Percentiles rank a stretch among this genome's conserved stretches.
Evolutionary conservation across 2,797 vertebrate species (phyloP).

Genomic region (Pangasius mekongensis): DNA sequence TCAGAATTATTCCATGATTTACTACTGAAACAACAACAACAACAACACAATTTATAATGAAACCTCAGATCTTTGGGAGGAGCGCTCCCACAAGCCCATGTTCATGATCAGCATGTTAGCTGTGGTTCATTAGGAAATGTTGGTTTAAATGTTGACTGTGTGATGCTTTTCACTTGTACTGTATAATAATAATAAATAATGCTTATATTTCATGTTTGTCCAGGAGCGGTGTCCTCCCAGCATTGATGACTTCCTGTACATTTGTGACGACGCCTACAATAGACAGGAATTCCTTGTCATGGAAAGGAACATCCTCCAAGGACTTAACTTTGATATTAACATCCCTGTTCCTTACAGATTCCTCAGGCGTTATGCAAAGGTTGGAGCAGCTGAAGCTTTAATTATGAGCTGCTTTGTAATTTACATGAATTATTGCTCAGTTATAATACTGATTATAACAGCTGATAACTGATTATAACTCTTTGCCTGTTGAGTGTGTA

Average conservation of each 20-base stretch:
- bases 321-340: conserved; percentile 88
- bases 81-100: background rate
- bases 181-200: background rate
- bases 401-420: background rate
- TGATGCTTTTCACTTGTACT: background rate
- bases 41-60: background rate
- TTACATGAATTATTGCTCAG: background rate
- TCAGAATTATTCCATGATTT: background rate
- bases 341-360: conserved; percentile 91
- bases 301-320: conserved; percentile 83
- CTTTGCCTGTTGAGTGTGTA: background rate
- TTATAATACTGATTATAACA: background rate
- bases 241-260: conserved; percentile 85
- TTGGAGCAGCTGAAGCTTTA: conserved; percentile 52
- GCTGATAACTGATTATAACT: background rate
- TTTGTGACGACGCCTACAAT: conserved; percentile 85
- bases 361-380: conserved; percentile 89
- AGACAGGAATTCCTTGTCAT: conserved; percentile 81
- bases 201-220: background rate
- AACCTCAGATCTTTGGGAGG: background rate
- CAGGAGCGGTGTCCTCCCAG: conserved; percentile 84
- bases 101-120: background rate
- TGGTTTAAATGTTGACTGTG: background rate
- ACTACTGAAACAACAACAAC: background rate
- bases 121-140: background rate